phyloP scores from a whole-genome alignment of 2,113 vertebrate species.

The Carassius auratus region DNA sequence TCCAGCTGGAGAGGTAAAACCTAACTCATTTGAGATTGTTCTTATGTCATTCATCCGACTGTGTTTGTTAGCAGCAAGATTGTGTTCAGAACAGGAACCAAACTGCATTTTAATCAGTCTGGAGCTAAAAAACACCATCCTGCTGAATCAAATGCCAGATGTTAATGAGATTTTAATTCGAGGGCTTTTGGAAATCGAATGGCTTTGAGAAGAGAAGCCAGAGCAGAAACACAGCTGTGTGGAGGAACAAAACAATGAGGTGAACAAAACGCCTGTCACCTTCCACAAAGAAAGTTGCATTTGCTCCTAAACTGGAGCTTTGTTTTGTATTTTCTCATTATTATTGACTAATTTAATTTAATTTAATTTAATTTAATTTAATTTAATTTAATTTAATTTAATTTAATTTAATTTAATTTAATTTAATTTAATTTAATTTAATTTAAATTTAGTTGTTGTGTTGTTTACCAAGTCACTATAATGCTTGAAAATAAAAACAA shows the following conservation, averaged over 20 bases:
- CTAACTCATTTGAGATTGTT: background rate
- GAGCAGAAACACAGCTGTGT: background rate
- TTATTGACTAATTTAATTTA: background rate
- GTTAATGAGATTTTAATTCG: slow-evolving; percentile 37
- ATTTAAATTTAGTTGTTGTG: background rate
- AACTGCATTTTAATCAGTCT: slow-evolving; percentile 7
- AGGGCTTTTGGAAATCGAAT: background rate
- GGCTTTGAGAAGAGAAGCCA: background rate
- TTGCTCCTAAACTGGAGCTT: background rate
- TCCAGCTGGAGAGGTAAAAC: background rate
- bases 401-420: no score
- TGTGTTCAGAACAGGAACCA: background rate
- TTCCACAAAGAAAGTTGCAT: background rate
- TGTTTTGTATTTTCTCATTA: background rate
- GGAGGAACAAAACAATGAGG: background rate
- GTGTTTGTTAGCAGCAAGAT: background rate
- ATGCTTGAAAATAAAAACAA: no score
- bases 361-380: no score
- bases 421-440: no score
- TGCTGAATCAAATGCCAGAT: slow-evolving; percentile 1
- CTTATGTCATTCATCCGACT: background rate
- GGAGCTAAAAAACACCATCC: background rate
- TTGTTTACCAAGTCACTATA: background rate
- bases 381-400: no score
- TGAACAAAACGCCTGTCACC: background rate